Base-by-base conservation (phyloP, 2,113 vertebrate genomes). In the Lophius piscatorius region DNA sequence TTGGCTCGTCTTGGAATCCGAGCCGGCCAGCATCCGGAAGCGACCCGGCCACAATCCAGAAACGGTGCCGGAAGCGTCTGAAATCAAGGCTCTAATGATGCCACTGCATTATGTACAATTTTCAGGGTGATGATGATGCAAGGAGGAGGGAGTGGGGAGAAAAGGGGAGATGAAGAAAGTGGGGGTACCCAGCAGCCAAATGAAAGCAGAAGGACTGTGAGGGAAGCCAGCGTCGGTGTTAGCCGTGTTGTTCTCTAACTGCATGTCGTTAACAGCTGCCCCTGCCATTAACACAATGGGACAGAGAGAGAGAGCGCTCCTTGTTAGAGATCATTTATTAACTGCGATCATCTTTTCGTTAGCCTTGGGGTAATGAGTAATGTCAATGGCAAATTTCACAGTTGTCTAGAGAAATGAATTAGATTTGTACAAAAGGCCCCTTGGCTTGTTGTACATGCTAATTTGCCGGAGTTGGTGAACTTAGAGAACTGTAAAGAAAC, bases 351-450 rank as follows among this genome's bases (percentile, higher is more conserved):
- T 97, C 94, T 97, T 94, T 95, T 94, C 90, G 92, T 95, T 93
- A 91, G 94, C 95, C 94, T 94, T 89, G 91, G 95, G 95, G 92
- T 96, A 96, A 95, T 94, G 94, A 95, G 94, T 96, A 95, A 97
- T 95, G 96, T 97, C 94, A 96, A 95, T 94, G 94, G 94, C 93
- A 94, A 94, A 97, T 97, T 96, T 98, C 94, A 97, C 94, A 98
- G 95, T 97, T 95, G 94, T 97, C 94, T 95, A 95, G 94, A 96
- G 95, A 97, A 96, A 97, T 95, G 93, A 96, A 98, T 97, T 95
- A 95, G 93, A 96, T 95, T 94, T 95, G 94, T 93, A 94, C 94
- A 94, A 96, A 96, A 94, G 92, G 91, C 92, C 94, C 95, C 93
- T 92, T 91, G 94, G 95, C 95, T 95, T 94, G 94, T 93, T 94